These are phyloP conservation scores for Octonoba sinensis DNA, from an alignment of 2,888 invertebrate genomes.

Conservation along the genomic window DNA sequence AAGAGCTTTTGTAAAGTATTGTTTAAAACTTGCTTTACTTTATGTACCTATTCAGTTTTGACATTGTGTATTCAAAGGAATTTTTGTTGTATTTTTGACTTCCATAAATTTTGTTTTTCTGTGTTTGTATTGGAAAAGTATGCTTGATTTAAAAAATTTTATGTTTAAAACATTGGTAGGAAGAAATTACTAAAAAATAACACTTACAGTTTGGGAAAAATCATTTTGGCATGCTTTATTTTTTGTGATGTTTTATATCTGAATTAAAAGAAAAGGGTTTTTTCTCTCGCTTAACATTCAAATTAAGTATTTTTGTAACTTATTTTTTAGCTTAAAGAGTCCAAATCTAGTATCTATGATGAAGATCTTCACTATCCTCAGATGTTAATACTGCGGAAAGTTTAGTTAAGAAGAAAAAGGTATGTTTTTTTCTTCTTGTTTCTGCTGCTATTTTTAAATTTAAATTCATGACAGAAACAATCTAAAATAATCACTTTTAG, in stretches of 20 bases:
- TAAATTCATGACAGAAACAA: background rate
- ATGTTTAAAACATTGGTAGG: too few species aligned
- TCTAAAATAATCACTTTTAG: background rate
- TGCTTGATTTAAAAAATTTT: too few species aligned
- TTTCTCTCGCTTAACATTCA: too few species aligned
- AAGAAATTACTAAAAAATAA: too few species aligned
- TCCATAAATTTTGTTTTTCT: too few species aligned
- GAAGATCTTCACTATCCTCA: constrained; percentile 66
- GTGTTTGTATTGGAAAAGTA: too few species aligned
- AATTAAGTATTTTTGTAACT: background rate
- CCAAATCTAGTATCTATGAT: constrained; percentile 59
- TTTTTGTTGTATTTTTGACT: too few species aligned
- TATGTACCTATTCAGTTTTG: too few species aligned
- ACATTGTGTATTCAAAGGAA: too few species aligned
- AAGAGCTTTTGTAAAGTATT: too few species aligned
- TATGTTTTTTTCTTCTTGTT: constrained; percentile 1
- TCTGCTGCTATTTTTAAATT: background rate
- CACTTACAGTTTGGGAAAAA: too few species aligned
- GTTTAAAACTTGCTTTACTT: too few species aligned
- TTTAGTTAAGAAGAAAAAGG: constrained; percentile 40
- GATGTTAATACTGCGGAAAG: constrained; percentile 65
- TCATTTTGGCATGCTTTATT: background rate
- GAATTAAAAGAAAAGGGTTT: background rate
- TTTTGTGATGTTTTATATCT: background rate
- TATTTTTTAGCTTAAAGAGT: constrained; percentile 48